A percentile compares a stretch with the other conserved stretches of the same genome.
Evolutionary conservation across 2,888 invertebrate species (phyloP).

Genomic region (Xanthorhoe designata): DNA sequence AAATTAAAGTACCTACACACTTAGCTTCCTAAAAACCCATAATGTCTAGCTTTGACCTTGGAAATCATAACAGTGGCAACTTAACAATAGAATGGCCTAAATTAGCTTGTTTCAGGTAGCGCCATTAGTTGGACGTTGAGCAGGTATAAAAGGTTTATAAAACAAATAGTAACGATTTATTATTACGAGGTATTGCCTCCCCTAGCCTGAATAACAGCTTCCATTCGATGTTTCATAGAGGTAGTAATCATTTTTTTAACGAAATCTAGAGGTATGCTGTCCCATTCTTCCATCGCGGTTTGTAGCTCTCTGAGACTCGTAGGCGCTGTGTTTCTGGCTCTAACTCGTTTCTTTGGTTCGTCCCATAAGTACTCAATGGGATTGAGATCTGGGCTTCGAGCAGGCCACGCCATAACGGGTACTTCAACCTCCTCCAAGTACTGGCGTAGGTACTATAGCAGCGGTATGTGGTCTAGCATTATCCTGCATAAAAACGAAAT

Average conservation of each 20-base stretch:
- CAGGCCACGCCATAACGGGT: too few species aligned
- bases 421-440: too few species aligned
- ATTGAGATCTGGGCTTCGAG: too few species aligned
- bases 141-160: slow-evolving; percentile 7
- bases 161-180: background rate
- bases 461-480: slow-evolving; percentile 10
- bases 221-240: background rate
- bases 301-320: background rate
- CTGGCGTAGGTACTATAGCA: background rate
- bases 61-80: too few species aligned
- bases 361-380: slow-evolving; percentile 11
- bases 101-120: too few species aligned
- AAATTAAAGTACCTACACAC: slow-evolving; percentile 11
- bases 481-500: slow-evolving; percentile 12
- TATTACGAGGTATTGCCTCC: background rate
- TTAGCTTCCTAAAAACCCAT: too few species aligned
- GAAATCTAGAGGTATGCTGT: background rate
- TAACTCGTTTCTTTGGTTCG: background rate
- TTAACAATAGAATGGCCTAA: too few species aligned
- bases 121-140: too few species aligned
- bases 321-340: background rate
- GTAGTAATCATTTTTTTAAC: background rate
- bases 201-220: background rate
- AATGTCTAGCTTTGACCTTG: too few species aligned
- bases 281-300: background rate